Conservation (phyloP, 2,113 vertebrate species). For the Talpa occidentalis region DNA sequence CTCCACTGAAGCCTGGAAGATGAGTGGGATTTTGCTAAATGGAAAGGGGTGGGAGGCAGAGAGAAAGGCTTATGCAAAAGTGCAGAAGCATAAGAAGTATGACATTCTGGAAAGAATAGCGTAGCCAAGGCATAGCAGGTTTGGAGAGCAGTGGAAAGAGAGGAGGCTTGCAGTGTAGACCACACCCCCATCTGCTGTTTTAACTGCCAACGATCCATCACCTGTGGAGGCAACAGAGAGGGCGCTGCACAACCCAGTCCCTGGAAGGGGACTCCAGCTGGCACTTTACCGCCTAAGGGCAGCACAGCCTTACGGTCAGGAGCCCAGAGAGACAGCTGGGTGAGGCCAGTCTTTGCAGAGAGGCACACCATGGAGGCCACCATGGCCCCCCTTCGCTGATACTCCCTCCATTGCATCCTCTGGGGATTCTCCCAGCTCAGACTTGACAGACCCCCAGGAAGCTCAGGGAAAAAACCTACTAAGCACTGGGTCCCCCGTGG, state of each 20-base stretch:
- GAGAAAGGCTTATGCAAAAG: not conserved
- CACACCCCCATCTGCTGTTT: not conserved
- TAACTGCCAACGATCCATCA: not conserved
- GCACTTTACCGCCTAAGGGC: not conserved
- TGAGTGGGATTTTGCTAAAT: not conserved
- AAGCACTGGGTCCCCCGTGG: not conserved
- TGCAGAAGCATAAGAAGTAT: not conserved
- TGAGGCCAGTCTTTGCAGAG: not conserved
- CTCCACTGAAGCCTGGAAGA: not conserved
- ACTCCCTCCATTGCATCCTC: not conserved
- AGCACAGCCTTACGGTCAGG: not conserved
- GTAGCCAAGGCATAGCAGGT: not conserved
- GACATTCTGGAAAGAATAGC: constrained; percentile 24
- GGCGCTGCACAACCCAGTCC: not conserved
- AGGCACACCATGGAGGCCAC: not conserved
- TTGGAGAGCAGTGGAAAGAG: not conserved
- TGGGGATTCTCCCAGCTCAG: not conserved
- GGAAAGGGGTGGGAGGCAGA: not conserved
- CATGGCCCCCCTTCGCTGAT: rapidly evolving
- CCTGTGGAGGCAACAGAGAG: not conserved
- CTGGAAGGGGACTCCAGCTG: not conserved
- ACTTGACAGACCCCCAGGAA: not conserved
- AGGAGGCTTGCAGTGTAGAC: not conserved
- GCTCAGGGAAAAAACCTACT: not conserved
- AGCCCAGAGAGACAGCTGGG: rapidly evolving